Evolutionary conservation across 2,113 vertebrate species (phyloP).

Genomic region (Hiodon alosoides): DNA sequence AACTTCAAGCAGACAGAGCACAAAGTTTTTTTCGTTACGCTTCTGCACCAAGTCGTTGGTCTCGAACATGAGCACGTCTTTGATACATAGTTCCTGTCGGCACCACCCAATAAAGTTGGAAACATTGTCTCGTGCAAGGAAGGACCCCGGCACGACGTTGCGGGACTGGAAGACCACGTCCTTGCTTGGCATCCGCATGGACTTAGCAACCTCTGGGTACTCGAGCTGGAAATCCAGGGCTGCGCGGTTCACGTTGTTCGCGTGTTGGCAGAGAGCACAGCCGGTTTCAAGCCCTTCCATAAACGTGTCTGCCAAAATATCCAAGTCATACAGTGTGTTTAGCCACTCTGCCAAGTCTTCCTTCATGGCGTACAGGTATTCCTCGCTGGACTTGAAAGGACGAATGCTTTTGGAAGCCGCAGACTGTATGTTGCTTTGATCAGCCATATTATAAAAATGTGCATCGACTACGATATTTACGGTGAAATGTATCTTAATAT

Average conservation of each 20-base stretch:
- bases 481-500: too few species aligned
- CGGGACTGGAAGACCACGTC: constrained; percentile 83
- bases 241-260: constrained; percentile 78
- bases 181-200: constrained; percentile 62
- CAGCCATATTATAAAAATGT: constrained; percentile 54
- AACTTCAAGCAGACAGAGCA: constrained; percentile 90
- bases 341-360: constrained; percentile 96
- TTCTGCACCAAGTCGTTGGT: constrained; percentile 91
- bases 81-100: constrained; percentile 82
- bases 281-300: constrained; percentile 81
- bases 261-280: constrained; percentile 79
- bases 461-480: not conserved
- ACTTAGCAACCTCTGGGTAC: constrained; percentile 60
- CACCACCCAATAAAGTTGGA: constrained; percentile 97
- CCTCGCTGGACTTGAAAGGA: constrained; percentile 79
- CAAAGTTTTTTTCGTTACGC: constrained; percentile 92
- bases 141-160: constrained; percentile 76
- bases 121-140: constrained; percentile 86
- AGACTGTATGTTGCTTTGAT: constrained; percentile 73
- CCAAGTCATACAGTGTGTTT: constrained; percentile 76
- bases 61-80: constrained; percentile 96
- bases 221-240: constrained; percentile 67
- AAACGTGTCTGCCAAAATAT: constrained; percentile 75
- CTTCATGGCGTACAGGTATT: constrained; percentile 96
- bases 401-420: constrained; percentile 74